Conservation (phyloP, 2,113 vertebrate species). For the Otocyon megalotis region DNA sequence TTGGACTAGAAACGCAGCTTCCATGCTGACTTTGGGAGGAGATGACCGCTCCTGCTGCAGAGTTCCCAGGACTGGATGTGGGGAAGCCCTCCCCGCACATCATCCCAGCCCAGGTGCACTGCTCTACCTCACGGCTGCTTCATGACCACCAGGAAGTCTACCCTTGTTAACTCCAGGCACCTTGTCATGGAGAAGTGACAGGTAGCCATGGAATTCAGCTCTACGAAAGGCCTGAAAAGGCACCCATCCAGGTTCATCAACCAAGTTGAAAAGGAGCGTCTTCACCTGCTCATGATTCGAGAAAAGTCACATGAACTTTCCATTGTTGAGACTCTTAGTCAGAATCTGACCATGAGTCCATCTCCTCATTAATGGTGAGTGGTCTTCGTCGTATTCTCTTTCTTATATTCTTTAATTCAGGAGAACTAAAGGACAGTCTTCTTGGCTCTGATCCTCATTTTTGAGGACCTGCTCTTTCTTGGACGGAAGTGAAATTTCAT, state of each 20-base stretch:
- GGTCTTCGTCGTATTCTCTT: neutral
- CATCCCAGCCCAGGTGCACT: neutral
- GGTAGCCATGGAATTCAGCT: neutral
- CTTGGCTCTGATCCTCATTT: neutral
- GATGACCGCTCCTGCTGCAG: neutral
- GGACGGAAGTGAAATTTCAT: slow-evolving; percentile 13
- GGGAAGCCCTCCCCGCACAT: neutral
- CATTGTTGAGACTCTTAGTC: neutral
- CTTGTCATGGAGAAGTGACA: neutral
- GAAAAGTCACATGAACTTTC: neutral
- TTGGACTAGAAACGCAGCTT: neutral
- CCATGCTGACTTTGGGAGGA: neutral
- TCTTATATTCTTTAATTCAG: slow-evolving; percentile 16
- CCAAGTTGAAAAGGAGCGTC: neutral
- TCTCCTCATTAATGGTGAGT: slow-evolving; percentile 12
- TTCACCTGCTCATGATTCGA: neutral
- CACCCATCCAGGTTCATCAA: neutral
- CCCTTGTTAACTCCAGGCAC: neutral
- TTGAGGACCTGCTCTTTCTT: slow-evolving; percentile 27
- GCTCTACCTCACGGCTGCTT: neutral
- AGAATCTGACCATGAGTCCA: neutral
- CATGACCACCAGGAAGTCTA: neutral
- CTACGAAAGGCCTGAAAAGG: neutral
- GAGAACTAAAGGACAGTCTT: neutral
- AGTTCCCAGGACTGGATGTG: neutral